Conservation (phyloP, 2,797 vertebrate species). For the Selene dorsalis region DNA sequence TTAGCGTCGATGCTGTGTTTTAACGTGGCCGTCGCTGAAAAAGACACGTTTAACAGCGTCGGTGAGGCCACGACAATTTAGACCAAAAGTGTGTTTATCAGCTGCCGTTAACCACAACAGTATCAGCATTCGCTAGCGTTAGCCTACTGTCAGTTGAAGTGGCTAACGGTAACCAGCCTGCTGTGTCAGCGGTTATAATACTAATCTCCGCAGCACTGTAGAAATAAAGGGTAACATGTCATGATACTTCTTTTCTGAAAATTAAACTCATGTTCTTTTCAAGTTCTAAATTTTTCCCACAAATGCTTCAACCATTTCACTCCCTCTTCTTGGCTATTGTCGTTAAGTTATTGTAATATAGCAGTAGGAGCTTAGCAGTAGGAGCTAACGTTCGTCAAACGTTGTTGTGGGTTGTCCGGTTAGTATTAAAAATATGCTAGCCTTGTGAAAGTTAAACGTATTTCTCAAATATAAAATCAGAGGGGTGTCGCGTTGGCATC, state of each 20-base stretch:
- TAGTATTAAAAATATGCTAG: background rate
- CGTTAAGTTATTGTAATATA: background rate
- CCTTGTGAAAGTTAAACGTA: background rate
- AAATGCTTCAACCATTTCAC: background rate
- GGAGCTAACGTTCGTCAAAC: background rate
- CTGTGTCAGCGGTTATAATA: slow-evolving; percentile 66
- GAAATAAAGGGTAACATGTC: background rate
- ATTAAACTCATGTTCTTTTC: fast-evolving
- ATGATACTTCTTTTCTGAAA: fast-evolving
- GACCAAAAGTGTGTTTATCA: fast-evolving
- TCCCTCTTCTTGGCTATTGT: background rate
- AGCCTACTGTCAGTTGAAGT: slow-evolving; percentile 37
- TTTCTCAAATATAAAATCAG: background rate
- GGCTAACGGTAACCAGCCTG: slow-evolving; percentile 55
- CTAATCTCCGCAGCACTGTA: background rate
- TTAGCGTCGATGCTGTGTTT: background rate
- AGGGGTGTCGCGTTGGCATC: background rate
- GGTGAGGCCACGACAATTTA: fast-evolving
- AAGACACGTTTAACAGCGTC: fast-evolving
- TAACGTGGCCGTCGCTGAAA: background rate
- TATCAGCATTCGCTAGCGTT: slow-evolving; percentile 6
- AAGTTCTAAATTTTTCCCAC: fast-evolving
- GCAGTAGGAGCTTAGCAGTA: no score
- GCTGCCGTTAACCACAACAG: background rate
- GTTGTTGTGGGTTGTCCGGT: background rate